Evolutionary conservation across 2,797 vertebrate species (phyloP).

Genomic region (Microctenopoma steveboyesi): DNA sequence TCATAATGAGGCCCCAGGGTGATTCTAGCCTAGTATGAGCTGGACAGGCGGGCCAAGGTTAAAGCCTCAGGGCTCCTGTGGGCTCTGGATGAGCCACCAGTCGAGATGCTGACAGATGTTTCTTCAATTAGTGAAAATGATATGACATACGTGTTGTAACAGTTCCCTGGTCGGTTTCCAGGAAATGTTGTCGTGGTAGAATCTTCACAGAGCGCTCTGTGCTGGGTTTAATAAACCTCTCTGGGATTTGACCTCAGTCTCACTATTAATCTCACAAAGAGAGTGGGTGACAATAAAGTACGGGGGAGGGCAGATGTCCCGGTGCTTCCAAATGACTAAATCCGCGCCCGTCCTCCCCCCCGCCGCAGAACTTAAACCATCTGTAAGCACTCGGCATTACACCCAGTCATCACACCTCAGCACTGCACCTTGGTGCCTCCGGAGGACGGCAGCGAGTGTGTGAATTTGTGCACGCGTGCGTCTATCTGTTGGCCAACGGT

Average conservation of each 20-base stretch:
- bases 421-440: constrained; percentile 4
- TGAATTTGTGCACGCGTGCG: not conserved
- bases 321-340: not conserved
- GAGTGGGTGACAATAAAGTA: too few relatives aligned
- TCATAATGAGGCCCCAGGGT: constrained; percentile 26
- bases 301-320: not conserved
- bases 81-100: not conserved
- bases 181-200: not conserved
- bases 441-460: constrained; percentile 18
- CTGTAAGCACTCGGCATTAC: constrained; percentile 12
- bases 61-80: constrained; percentile 11
- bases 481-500: constrained; percentile 42
- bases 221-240: too few relatives aligned
- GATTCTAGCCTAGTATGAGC: not conserved
- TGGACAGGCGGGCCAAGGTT: not conserved
- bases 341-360: not conserved
- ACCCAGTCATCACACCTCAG: constrained; percentile 15
- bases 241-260: too few relatives aligned
- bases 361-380: constrained; percentile 18
- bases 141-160: not conserved
- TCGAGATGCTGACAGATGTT: constrained; percentile 3
- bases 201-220: too few relatives aligned
- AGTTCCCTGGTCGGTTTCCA: not conserved
- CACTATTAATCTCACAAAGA: too few relatives aligned
- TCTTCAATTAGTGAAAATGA: not conserved